Evolutionary conservation across 1,140 invertebrate genomes (phyloP).

Genomic region (Heterodera carotae): DNA sequence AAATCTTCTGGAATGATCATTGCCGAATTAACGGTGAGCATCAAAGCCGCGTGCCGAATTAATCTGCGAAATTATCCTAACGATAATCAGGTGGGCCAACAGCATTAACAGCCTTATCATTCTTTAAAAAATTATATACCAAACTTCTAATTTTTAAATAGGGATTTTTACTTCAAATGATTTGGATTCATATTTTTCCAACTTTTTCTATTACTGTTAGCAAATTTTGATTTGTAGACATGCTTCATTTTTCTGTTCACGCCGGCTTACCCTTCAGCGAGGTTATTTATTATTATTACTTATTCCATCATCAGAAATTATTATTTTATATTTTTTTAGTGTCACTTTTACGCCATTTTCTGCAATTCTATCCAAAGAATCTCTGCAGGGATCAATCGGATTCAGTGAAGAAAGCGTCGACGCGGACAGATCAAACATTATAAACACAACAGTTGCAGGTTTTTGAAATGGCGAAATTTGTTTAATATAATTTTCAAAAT

Average conservation of each 20-base stretch:
- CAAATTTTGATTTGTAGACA: slow-evolving; percentile 4
- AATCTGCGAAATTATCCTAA: slow-evolving; percentile 20
- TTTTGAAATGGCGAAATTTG: background rate
- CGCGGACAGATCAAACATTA: background rate
- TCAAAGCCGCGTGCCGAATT: slow-evolving; percentile 27
- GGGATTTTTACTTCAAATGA: too few species aligned
- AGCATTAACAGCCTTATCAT: too few species aligned
- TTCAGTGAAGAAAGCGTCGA: background rate
- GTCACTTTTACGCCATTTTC: slow-evolving; percentile 26
- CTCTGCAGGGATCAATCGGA: slow-evolving; percentile 12
- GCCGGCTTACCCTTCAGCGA: slow-evolving; percentile 14
- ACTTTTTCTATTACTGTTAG: too few species aligned
- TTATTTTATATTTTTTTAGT: background rate
- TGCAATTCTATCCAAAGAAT: slow-evolving; percentile 12
- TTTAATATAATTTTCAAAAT: background rate
- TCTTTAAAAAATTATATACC: too few species aligned
- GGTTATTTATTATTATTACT: background rate
- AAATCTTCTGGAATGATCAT: slow-evolving; percentile 18
- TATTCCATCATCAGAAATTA: too few species aligned
- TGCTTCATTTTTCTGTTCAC: slow-evolving; percentile 27
- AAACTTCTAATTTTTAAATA: too few species aligned
- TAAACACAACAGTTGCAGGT: slow-evolving; percentile 21
- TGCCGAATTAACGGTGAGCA: slow-evolving; percentile 20
- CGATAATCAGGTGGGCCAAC: slow-evolving; percentile 32
- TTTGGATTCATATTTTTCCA: too few species aligned